phyloP scores from a whole-genome alignment of 2,888 invertebrate species.

The Neoitamus cyanurus region DNA sequence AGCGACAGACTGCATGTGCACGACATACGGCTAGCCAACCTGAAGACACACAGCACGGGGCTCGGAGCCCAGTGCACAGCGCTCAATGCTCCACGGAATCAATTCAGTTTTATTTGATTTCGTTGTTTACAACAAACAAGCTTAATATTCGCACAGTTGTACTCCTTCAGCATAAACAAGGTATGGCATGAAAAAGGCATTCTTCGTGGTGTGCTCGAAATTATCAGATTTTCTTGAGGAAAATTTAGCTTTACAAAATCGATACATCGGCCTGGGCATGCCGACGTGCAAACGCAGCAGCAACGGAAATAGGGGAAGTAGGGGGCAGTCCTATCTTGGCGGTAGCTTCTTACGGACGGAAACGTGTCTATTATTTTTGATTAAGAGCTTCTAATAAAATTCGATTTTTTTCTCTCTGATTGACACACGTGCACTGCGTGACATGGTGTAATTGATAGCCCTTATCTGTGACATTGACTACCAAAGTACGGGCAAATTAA shows the following conservation, averaged over 20 bases:
- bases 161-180: conserved; percentile 11
- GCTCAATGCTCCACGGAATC: not conserved
- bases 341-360: not conserved
- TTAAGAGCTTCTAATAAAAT: conserved; percentile 30
- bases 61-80: not conserved
- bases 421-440: conserved; percentile 20
- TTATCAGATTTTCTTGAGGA: conserved; percentile 19
- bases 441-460: conserved; percentile 5
- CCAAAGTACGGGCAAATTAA: conserved; percentile 8
- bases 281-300: not conserved
- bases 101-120: conserved; percentile 23
- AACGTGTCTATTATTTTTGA: conserved; percentile 36
- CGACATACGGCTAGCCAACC: not conserved
- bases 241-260: not conserved
- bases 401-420: conserved; percentile 20
- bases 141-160: conserved; percentile 24
- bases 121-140: conserved; percentile 31
- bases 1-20: not conserved
- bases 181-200: not conserved
- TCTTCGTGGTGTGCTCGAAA: not conserved
- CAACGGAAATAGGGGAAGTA: not conserved
- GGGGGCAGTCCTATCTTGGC: not conserved
- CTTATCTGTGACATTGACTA: not conserved
- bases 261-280: not conserved
- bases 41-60: not conserved